Conservation (phyloP, 2,113 vertebrate genomes). For the Drymodes brunneopygia region DNA sequence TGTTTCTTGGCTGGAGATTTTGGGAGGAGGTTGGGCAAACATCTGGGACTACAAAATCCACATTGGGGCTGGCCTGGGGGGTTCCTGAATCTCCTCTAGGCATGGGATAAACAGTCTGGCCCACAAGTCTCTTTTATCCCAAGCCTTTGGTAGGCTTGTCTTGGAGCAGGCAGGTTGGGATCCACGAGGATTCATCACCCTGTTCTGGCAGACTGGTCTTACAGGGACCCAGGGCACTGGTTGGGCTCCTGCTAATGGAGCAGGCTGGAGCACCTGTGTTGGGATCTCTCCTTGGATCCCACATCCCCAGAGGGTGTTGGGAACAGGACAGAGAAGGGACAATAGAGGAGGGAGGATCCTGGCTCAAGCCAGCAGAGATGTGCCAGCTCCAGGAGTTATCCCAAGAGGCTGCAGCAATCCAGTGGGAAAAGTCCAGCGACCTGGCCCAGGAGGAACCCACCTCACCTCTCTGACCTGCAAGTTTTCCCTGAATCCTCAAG, state of each 20-base stretch:
- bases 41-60: neutral
- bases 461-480: neutral
- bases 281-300: neutral
- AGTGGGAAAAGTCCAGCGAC: rapidly evolving
- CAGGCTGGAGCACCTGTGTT: neutral
- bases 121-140: rapidly evolving
- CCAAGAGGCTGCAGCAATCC: neutral
- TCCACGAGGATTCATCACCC: neutral
- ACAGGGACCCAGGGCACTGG: neutral
- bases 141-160: neutral
- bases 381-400: neutral
- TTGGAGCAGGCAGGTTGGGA: neutral
- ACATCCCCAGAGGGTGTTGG: neutral
- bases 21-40: neutral
- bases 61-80: rapidly evolving
- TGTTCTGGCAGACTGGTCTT: neutral
- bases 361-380: rapidly evolving
- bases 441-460: neutral
- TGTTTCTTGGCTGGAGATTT: neutral
- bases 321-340: neutral
- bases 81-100: neutral
- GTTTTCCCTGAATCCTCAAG: neutral
- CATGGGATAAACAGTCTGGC: rapidly evolving
- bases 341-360: rapidly evolving
- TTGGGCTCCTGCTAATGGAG: rapidly evolving